Percentiles rank a stretch among this genome's conserved stretches.
phyloP scores from a whole-genome alignment of 1,140 invertebrate genomes.

The Ceratoteleas bidentatus region DNA sequence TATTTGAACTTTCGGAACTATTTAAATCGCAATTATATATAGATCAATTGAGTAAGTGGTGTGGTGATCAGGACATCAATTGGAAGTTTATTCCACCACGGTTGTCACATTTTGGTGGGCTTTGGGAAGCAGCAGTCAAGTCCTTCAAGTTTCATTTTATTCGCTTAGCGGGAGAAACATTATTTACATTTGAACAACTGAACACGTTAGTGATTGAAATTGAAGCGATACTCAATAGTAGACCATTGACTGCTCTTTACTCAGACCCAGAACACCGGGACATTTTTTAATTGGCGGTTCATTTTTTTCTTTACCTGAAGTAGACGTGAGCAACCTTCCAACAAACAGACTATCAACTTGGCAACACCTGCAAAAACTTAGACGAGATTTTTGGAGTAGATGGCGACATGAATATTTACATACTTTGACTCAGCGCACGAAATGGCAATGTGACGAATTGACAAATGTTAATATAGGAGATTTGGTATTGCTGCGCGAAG shows the following conservation, averaged over 20 bases:
- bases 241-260: background rate
- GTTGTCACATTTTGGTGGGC: conserved; percentile 62
- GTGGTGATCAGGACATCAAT: background rate
- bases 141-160: conserved; percentile 35
- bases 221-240: background rate
- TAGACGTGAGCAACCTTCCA: background rate
- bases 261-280: conserved; percentile 41
- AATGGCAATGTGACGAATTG: background rate
- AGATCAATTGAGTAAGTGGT: background rate
- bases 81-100: conserved; percentile 59
- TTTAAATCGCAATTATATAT: background rate
- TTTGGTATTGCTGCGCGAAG: background rate
- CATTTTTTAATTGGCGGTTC: conserved; percentile 69
- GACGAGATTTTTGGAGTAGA: conserved; percentile 66
- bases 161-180: background rate
- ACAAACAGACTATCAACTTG: conserved; percentile 4
- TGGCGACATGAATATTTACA: conserved; percentile 72
- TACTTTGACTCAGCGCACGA: background rate
- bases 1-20: background rate
- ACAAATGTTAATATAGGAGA: background rate
- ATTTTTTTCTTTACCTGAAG: conserved; percentile 29
- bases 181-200: conserved; percentile 18
- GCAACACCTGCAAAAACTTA: conserved; percentile 53
- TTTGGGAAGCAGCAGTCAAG: conserved; percentile 56
- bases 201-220: conserved; percentile 26